These are phyloP conservation scores for Peromyscus maniculatus DNA, from an alignment of 2,113 vertebrate species.

Conservation along the genomic window DNA sequence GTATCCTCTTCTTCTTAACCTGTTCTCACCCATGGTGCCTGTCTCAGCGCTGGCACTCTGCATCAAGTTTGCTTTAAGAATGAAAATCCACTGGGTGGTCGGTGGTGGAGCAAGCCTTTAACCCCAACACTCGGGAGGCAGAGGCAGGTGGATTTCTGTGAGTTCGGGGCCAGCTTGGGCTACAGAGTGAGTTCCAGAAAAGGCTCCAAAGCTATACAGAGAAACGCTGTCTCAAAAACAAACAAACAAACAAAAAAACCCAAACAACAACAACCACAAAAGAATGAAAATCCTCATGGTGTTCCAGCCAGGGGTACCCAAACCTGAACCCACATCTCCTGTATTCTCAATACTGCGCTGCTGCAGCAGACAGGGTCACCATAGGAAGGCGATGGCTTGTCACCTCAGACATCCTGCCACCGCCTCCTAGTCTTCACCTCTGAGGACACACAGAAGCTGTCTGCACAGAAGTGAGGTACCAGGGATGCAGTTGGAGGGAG, in stretches of 20 bases:
- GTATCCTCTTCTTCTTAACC: conserved; percentile 7
- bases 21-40: not conserved
- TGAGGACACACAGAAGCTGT: not conserved
- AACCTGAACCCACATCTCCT: not conserved
- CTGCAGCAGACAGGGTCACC: not conserved
- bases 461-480: not conserved
- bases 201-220: no score
- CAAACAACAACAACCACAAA: no score
- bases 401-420: not conserved
- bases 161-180: no score
- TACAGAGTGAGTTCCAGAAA: no score
- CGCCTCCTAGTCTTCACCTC: not conserved
- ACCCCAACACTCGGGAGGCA: no score
- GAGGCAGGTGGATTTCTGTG: no score
- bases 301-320: not conserved
- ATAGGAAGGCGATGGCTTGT: not conserved
- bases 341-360: not conserved
- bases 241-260: no score
- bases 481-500: not conserved
- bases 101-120: no score
- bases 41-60: not conserved
- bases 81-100: not conserved
- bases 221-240: no score
- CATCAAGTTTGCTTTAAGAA: not conserved
- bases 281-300: not conserved